A percentile compares a stretch with the other conserved stretches of the same genome.
These are phyloP conservation scores for Eristalis intricaria DNA, from an alignment of 2,888 invertebrate species.

Conservation along the genomic window DNA sequence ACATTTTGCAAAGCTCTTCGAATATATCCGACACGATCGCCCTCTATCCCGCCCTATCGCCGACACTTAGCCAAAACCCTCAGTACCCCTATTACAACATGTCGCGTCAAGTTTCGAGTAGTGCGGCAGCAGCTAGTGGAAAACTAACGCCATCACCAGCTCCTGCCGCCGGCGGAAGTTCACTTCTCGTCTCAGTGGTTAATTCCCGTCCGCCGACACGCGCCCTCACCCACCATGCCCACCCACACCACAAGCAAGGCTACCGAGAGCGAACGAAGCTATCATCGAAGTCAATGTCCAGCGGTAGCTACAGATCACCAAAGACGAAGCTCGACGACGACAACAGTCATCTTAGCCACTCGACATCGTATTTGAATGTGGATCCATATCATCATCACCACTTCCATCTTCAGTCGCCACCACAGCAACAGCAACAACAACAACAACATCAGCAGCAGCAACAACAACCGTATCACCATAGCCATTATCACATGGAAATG, in stretches of 20 bases:
- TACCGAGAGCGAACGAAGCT: constrained; percentile 77
- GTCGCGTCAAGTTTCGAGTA: constrained; percentile 26
- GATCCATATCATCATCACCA: constrained; percentile 57
- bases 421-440: constrained; percentile 68
- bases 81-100: constrained; percentile 45
- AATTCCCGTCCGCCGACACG: constrained; percentile 41
- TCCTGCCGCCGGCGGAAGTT: constrained; percentile 72
- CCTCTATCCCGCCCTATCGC: constrained; percentile 32
- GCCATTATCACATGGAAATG: constrained; percentile 46
- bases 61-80: constrained; percentile 40
- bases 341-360: constrained; percentile 78
- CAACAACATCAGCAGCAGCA: constrained; percentile 67
- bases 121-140: constrained; percentile 19
- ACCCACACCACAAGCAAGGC: constrained; percentile 59
- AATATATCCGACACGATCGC: constrained; percentile 5
- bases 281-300: constrained; percentile 80
- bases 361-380: constrained; percentile 79
- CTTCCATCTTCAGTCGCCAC: constrained; percentile 73
- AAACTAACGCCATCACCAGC: constrained; percentile 53
- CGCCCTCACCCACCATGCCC: constrained; percentile 37
- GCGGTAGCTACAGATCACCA: constrained; percentile 65
- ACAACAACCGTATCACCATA: constrained; percentile 71
- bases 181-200: constrained; percentile 74
- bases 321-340: constrained; percentile 75
- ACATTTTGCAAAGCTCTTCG: constrained; percentile 33